Evolutionary conservation across 2,797 vertebrate genomes (phyloP).

Genomic region (Acanthurus leucopareius): DNA sequence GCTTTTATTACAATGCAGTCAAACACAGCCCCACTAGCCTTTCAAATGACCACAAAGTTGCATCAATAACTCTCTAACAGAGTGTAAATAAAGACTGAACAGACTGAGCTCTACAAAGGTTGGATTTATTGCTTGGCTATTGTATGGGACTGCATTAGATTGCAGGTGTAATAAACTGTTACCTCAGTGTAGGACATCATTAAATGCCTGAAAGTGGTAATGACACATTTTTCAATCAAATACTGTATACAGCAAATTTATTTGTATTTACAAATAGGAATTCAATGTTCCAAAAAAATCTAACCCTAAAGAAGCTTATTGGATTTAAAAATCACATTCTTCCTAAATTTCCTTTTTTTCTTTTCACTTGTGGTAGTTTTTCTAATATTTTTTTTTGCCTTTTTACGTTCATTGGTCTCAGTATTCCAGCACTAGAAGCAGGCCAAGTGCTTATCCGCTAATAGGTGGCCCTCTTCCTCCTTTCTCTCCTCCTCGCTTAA

Average conservation of each 20-base stretch:
- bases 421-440: slow-evolving; percentile 32
- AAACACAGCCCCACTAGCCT: not conserved
- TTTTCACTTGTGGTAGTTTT: slow-evolving; percentile 13
- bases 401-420: slow-evolving; percentile 41
- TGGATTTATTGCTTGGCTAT: slow-evolving; percentile 32
- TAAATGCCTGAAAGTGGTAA: slow-evolving; percentile 17
- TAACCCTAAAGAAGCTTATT: slow-evolving; percentile 3
- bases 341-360: slow-evolving; percentile 22
- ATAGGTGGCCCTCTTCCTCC: slow-evolving; percentile 18
- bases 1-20: not conserved
- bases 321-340: slow-evolving; percentile 9
- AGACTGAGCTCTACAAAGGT: slow-evolving; percentile 1
- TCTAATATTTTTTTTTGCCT: slow-evolving; percentile 6
- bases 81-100: slow-evolving; percentile 20
- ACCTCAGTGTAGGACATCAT: slow-evolving; percentile 3
- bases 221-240: not conserved
- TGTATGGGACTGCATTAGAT: slow-evolving; percentile 3
- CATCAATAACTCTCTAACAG: not conserved
- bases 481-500: slow-evolving; percentile 25
- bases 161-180: slow-evolving; percentile 24
- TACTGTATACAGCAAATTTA: slow-evolving; percentile 1
- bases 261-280: slow-evolving; percentile 15
- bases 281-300: not conserved
- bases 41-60: slow-evolving; percentile 3
- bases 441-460: slow-evolving; percentile 30